Evolutionary conservation across 2,113 vertebrate genomes (phyloP), one percentile per base, ranked within the genome.

Genomic region (Labrus mixtus): DNA sequence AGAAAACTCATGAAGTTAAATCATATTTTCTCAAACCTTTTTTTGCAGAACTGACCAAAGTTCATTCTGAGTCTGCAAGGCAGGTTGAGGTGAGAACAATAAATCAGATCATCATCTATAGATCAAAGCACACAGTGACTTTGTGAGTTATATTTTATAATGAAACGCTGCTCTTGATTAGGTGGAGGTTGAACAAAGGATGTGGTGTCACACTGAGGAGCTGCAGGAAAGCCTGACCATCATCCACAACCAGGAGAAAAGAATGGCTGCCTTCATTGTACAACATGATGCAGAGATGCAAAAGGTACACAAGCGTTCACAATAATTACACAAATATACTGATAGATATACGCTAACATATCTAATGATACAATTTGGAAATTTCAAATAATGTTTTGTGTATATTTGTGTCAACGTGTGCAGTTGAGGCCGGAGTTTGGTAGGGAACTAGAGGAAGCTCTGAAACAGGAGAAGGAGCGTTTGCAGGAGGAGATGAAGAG

Each of bases 41-140:
- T 15, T 0, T 70, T 9, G 9, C 67, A 99, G 98, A 96, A 12
- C 91, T 96, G 0, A 81, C 93, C 11, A 92, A 33, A 57, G 45
- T 94, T 7, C 86, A 22, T 15, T 77, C 94, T 7, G 94, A 96
- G 0, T 76, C 76, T 12, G 93, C 92, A 0, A 45, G 37, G 13
- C 94, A 95, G 61, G 91, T 94, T 19, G 95, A 97, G 80, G 92
- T 93, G 48, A 88, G 71, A 56, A 46, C n/a, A 73, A 3, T n/a
- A 51, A 9, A 19, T 46, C 8, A 0, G 5, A 45, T 53, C 17
- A 60, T 72, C 6, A 19, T 20, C 29, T 33, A 6, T 12, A 22
- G 0, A 29, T 7, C 1, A 63, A 41, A 46, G 13, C 4, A 39
- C 2, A 62, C 0, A 60, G 2, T 46, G 17, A 17, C 4, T 20